A percentile compares a stretch with the other conserved stretches of the same genome.
phyloP scores from a whole-genome alignment of 2,888 invertebrate genomes.

The Nemoura dubitans region DNA sequence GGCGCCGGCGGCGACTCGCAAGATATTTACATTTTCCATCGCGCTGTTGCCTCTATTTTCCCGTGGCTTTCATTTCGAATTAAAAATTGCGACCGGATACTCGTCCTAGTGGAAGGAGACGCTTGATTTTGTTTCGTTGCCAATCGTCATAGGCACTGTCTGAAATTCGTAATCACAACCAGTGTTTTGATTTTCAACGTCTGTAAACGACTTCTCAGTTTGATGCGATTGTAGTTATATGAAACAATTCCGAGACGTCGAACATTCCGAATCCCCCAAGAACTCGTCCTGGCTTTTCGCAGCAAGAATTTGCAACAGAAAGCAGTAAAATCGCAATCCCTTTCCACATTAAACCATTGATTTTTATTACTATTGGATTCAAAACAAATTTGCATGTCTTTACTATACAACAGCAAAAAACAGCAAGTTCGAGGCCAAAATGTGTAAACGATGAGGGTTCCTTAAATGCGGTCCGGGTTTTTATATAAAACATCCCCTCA shows the following conservation, averaged over 20 bases:
- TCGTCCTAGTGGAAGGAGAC: not conserved
- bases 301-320: conserved; percentile 10
- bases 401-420: not conserved
- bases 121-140: too few species aligned
- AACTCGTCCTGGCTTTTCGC: not conserved
- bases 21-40: conserved; percentile 32
- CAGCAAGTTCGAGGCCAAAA: conserved; percentile 17
- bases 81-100: not conserved
- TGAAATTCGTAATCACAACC: too few species aligned
- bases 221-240: not conserved
- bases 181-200: not conserved
- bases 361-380: conserved; percentile 21
- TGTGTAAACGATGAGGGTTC: conserved; percentile 41
- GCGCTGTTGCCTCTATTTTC: not conserved
- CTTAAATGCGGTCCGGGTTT: conserved; percentile 39
- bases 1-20: conserved; percentile 15
- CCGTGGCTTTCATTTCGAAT: conserved; percentile 7
- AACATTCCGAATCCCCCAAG: not conserved
- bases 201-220: not conserved
- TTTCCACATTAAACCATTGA: not conserved
- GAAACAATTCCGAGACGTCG: not conserved
- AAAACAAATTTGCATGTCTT: conserved; percentile 33
- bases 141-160: too few species aligned
- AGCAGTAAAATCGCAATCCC: conserved; percentile 20
- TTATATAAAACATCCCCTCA: conserved; percentile 18